Evolutionary conservation across 92 coral and sea anemone genomes (phyloP).

Genomic region (Parazoanthus atlanticus): DNA sequence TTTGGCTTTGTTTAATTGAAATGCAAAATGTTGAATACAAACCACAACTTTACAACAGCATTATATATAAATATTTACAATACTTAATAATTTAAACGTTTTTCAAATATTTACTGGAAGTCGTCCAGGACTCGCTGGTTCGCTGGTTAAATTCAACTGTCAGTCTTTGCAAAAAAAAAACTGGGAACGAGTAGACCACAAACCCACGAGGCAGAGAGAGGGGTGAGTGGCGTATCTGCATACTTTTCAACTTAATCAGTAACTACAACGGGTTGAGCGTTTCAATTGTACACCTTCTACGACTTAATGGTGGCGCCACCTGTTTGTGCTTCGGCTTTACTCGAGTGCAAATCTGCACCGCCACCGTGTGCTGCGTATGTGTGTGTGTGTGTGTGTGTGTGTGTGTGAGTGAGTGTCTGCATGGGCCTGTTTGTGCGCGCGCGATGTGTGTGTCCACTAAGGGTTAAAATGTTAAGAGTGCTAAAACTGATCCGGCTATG

Average conservation of each 20-base stretch:
- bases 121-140: neutral
- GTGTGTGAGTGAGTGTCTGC: neutral
- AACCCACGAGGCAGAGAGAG: neutral
- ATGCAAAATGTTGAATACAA: neutral
- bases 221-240: neutral
- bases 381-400: neutral
- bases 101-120: neutral
- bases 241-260: neutral
- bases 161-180: neutral
- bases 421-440: neutral
- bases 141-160: neutral
- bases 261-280: neutral
- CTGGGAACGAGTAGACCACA: slow-evolving; percentile 8
- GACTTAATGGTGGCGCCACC: no score
- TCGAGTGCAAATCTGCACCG: neutral
- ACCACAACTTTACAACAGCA: neutral
- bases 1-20: neutral
- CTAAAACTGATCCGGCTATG: no score
- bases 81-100: neutral
- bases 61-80: neutral
- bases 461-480: no score
- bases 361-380: no score
- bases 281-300: neutral
- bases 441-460: no score
- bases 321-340: neutral